Base-by-base conservation (phyloP, 2,888 invertebrate species). In the Pimpla rufipes region DNA sequence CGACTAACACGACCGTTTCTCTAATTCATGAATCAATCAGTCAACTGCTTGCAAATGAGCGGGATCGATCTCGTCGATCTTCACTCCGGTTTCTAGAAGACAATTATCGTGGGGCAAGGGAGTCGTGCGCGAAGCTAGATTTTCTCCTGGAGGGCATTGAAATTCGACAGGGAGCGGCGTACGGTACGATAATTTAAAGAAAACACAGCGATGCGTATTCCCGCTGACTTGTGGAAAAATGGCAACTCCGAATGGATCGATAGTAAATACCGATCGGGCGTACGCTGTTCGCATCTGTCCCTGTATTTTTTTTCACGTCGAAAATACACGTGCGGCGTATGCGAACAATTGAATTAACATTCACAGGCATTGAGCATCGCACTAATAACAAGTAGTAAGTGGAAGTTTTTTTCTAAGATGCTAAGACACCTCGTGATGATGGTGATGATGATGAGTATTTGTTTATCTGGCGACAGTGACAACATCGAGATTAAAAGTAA, bases 351-450 rank as follows among this genome's bases (percentile, higher is more conserved):
- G 68, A 21, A 64, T 82, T 57, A 90, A 90, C 88, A 90, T 90
- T 88, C 88, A 89, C 90, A 91, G 87, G 90, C 90, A 90, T 82
- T 67, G 76, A 74, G 88, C 87, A 89, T 88, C 79, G 83, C 88
- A 90, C 87, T 89, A 89, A 88, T 45, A 67, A 67, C 84, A n/a
- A 78, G 67, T 55, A 42, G 55, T 37, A 66, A 47, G 57, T 68
- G 11, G n/a, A 29, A 3, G 2, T 29, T 18, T 57, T 55, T 68
- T 78, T 73, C 59, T 64, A 13, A 42, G 16, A 40, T 47, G 55
- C 42, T 70, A 52, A n/a, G 10, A 40, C n/a, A 40, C 55, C 66
- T 62, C 42, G n/a, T 47, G 67, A 68, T 52, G 18, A 76, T 66
- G 47, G 76, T 21, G 52, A 70, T 40, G 67, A 68, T 52, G 18